A percentile compares a stretch with the other conserved stretches of the same genome.
These are phyloP conservation scores for Mythimna ferrago DNA, from an alignment of 2,888 invertebrate genomes.

Conservation along the genomic window DNA sequence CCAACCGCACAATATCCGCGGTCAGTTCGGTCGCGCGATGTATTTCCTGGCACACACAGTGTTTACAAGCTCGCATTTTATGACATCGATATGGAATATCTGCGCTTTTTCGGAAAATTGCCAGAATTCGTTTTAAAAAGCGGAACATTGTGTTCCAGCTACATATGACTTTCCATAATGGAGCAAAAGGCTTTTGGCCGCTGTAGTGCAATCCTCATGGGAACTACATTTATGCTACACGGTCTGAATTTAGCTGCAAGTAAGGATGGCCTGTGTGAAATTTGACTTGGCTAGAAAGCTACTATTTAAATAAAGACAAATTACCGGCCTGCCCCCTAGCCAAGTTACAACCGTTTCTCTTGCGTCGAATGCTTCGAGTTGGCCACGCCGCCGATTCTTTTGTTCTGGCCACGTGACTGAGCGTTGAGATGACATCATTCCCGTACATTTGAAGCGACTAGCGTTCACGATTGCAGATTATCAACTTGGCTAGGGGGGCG, in stretches of 20 bases:
- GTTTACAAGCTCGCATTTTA: slow-evolving; percentile 31
- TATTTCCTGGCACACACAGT: slow-evolving; percentile 38
- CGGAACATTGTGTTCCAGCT: slow-evolving; percentile 1
- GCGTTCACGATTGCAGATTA: too few species aligned
- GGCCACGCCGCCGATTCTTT: too few species aligned
- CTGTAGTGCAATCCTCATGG: neutral
- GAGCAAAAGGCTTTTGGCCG: neutral
- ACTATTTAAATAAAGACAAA: too few species aligned
- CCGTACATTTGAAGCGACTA: too few species aligned
- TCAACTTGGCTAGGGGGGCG: too few species aligned
- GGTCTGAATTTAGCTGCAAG: neutral
- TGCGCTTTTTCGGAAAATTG: slow-evolving; percentile 30
- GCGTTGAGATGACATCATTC: too few species aligned
- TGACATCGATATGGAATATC: slow-evolving; percentile 7
- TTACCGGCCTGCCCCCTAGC: too few species aligned
- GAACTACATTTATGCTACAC: neutral
- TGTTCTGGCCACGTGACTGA: too few species aligned
- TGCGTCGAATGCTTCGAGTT: too few species aligned
- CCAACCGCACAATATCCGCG: slow-evolving; percentile 45
- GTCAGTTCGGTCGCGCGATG: slow-evolving; percentile 40
- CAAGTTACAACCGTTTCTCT: too few species aligned
- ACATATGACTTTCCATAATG: neutral
- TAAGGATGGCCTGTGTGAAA: neutral
- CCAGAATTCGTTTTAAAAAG: slow-evolving; percentile 18
- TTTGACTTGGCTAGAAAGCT: too few species aligned